Evolutionary conservation across 2,888 invertebrate species (phyloP).

Genomic region (Hydrotaea diabolus): DNA sequence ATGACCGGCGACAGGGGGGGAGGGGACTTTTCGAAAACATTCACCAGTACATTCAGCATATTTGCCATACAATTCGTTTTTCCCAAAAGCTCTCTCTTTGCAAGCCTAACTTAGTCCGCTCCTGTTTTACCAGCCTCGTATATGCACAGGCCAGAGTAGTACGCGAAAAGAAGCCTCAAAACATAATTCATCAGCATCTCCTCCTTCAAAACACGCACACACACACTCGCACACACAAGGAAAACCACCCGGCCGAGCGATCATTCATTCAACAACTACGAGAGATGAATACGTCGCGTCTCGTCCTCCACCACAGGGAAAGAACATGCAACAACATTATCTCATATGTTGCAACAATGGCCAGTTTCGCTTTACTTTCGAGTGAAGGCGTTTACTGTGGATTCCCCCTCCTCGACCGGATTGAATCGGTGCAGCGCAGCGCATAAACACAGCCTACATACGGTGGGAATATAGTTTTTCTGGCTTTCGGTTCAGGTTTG

Average conservation of each 20-base stretch:
- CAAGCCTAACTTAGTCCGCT: too few species aligned
- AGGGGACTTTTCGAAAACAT: too few species aligned
- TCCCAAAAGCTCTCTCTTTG: too few species aligned
- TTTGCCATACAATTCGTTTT: too few species aligned
- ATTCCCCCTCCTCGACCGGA: constrained; percentile 7
- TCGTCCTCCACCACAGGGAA: neutral
- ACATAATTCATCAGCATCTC: constrained; percentile 63
- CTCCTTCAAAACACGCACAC: constrained; percentile 45
- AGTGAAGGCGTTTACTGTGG: constrained; percentile 56
- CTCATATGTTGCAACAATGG: constrained; percentile 10
- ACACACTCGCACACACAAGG: constrained; percentile 6
- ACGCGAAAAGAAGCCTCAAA: constrained; percentile 57
- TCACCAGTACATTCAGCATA: too few species aligned
- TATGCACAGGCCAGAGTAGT: neutral
- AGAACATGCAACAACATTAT: constrained; percentile 33
- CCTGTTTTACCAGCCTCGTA: too few species aligned
- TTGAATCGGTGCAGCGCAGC: neutral
- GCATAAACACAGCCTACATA: constrained; percentile 1
- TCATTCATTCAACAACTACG: constrained; percentile 57
- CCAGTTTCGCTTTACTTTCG: neutral
- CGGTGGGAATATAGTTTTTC: constrained; percentile 48
- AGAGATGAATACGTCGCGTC: constrained; percentile 24
- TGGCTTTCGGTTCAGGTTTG: constrained; percentile 38
- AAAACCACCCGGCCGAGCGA: constrained; percentile 20
- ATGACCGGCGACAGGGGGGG: too few species aligned